Percentiles rank a stretch among this genome's conserved stretches.
These are phyloP conservation scores for Megastigmus dorsalis DNA, from an alignment of 2,888 invertebrate species.

Conservation along the genomic window DNA sequence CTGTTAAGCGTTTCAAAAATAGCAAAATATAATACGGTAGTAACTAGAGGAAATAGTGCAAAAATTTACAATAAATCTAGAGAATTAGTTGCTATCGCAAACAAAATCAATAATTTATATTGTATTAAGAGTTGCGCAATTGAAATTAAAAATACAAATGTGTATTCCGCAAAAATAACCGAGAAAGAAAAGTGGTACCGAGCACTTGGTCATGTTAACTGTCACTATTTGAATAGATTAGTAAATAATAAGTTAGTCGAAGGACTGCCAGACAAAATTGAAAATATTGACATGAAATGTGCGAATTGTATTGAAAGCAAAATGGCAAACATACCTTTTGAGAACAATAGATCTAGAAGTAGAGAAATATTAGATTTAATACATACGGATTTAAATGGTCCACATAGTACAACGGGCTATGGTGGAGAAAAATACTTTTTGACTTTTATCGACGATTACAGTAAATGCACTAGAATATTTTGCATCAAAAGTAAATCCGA, in stretches of 20 bases:
- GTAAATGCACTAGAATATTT: too few species aligned
- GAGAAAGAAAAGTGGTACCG: not conserved
- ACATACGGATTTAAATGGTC: constrained; percentile 5
- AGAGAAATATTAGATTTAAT: constrained; percentile 1
- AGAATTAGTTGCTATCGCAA: not conserved
- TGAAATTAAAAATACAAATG: not conserved
- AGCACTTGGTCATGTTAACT: not conserved
- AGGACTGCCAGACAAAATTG: not conserved
- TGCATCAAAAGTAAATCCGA: too few species aligned
- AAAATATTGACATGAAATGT: not conserved
- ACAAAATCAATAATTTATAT: not conserved
- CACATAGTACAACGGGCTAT: not conserved
- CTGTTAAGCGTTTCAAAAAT: not conserved
- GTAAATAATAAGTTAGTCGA: not conserved
- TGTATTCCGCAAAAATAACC: not conserved
- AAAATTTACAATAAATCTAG: not conserved
- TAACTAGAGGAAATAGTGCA: not conserved
- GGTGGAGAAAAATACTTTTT: not conserved
- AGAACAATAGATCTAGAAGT: not conserved
- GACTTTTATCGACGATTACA: too few species aligned
- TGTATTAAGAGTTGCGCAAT: too few species aligned
- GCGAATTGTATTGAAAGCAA: not conserved
- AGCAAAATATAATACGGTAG: not conserved
- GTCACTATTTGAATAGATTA: not conserved
- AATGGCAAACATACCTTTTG: constrained; percentile 8